Evolutionary conservation across 2,113 vertebrate species (phyloP).

Genomic region (Xenopus borealis): DNA sequence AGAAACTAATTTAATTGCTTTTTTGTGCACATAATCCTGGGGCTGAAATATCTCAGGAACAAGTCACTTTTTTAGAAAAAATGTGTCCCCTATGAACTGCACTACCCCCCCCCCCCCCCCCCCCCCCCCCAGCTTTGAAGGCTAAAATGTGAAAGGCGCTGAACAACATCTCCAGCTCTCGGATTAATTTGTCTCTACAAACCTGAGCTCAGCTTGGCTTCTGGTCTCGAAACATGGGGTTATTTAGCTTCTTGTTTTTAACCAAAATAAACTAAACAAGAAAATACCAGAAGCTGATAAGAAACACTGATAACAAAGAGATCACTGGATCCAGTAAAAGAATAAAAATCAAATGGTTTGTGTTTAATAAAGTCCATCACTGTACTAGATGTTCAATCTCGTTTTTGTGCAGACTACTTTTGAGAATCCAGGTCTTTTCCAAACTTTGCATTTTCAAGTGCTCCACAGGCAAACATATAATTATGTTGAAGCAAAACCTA

Average conservation of each 20-base stretch:
- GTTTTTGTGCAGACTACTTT: too few species aligned
- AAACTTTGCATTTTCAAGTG: too few species aligned
- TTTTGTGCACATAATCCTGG: slow-evolving; percentile 23
- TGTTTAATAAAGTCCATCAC: slow-evolving; percentile 33
- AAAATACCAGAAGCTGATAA: too few species aligned
- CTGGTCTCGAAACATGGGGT: too few species aligned
- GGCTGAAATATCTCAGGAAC: slow-evolving; percentile 2
- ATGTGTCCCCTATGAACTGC: slow-evolving; percentile 12
- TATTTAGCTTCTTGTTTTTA: neutral
- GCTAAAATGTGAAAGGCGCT: slow-evolving; percentile 39
- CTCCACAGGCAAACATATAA: too few species aligned
- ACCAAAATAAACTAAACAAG: too few species aligned
- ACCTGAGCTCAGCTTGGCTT: neutral
- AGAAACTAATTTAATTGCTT: slow-evolving; percentile 21
- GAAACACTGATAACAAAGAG: neutral
- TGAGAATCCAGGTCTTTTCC: too few species aligned
- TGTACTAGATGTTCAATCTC: neutral
- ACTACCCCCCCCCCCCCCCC: slow-evolving; percentile 18
- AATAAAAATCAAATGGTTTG: neutral
- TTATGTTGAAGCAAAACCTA: too few species aligned
- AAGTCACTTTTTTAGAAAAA: slow-evolving; percentile 23
- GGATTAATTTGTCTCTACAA: neutral
- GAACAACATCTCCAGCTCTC: slow-evolving; percentile 6
- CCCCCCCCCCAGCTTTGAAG: slow-evolving; percentile 29
- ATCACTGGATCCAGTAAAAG: neutral